A percentile compares a stretch with the other conserved stretches of the same genome.
These are phyloP conservation scores for Ceratina australensis DNA, from an alignment of 1,140 invertebrate genomes.

Conservation along the genomic window DNA sequence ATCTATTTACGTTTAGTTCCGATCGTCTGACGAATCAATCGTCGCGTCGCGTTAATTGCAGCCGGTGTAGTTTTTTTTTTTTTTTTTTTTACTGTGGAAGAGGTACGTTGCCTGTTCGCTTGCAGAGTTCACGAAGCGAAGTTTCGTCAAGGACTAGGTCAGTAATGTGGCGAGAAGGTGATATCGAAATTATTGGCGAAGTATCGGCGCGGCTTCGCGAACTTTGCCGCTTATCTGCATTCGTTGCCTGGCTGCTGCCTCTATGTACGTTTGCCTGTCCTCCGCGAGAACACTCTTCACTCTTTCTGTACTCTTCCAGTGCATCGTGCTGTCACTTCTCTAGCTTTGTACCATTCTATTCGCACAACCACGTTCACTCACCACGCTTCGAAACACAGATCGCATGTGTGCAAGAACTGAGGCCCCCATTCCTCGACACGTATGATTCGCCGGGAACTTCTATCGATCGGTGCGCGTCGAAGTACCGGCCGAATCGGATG, in stretches of 20 bases:
- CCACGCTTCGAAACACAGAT: constrained; percentile 13
- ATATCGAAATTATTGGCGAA: neutral
- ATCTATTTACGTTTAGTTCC: too few species aligned
- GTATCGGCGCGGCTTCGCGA: constrained; percentile 11
- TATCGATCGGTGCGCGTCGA: too few species aligned
- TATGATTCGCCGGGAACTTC: too few species aligned
- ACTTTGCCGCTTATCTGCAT: constrained; percentile 41
- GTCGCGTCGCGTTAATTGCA: neutral
- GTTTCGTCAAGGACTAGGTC: neutral
- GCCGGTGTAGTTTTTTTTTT: too few species aligned
- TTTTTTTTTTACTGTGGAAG: neutral
- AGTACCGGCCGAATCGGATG: too few species aligned
- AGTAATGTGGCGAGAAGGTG: neutral
- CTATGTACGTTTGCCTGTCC: constrained; percentile 50
- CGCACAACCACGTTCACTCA: constrained; percentile 38
- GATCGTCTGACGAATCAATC: neutral
- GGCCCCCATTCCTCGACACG: too few species aligned
- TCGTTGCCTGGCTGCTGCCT: constrained; percentile 60
- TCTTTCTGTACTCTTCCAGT: constrained; percentile 24
- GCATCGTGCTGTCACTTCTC: constrained; percentile 53
- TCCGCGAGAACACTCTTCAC: constrained; percentile 37
- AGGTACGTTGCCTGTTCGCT: neutral
- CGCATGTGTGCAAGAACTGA: neutral
- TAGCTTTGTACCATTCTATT: constrained; percentile 16
- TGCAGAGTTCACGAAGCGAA: constrained; percentile 26